Evolutionary conservation across 1,140 invertebrate species (phyloP), one percentile per base, ranked within the genome.

Genomic region (Brachionus angularis): DNA sequence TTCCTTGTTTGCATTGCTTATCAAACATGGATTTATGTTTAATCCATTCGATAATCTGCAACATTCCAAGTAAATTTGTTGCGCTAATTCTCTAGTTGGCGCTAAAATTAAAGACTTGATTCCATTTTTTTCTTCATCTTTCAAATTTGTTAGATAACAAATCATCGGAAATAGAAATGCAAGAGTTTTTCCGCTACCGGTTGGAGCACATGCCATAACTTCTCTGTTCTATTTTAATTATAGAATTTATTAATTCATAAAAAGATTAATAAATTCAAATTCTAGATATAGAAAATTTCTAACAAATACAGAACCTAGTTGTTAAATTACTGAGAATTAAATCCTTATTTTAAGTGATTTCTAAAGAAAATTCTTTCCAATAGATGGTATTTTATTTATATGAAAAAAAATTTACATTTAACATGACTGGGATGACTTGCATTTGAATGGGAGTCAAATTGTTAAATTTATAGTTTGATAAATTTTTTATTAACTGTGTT

Each of bases 401-500:
- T 34, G n/a, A 10, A 10, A 61, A 44, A 64, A 67, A 42, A 12
- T 73, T 73, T 75, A 79, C 78, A 71, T 83, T 82, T 49, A 95
- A 78, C 87, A 97, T 88, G 39, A 89, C 84, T 14, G 95, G 91
- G 73, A 96, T 86, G 0, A 91, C 88, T 83, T 97, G 93, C 85
- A 92, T 90, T 82, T 98, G 95, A 76, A 98, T 89, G 0, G 93
- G 88, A 5, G 95, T 96, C 8, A 94, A 94, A 67, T 84, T 82
- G 1, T 77, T 77, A 76, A 94, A 96, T 0, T 88, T 88, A 77
- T 86, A 87, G 27, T 84, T 82, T 25, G 78, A 80, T 1, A 96
- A 83, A 78, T 93, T 96, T 39, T 87, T 78, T 12, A 89, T 78
- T 0, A 96, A 77, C 52, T 84, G 81, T 5, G 75, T 72, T 12